Evolutionary conservation across 2,113 vertebrate species (phyloP), one percentile per base, ranked within the genome.

Genomic region (Albula glossodonta): DNA sequence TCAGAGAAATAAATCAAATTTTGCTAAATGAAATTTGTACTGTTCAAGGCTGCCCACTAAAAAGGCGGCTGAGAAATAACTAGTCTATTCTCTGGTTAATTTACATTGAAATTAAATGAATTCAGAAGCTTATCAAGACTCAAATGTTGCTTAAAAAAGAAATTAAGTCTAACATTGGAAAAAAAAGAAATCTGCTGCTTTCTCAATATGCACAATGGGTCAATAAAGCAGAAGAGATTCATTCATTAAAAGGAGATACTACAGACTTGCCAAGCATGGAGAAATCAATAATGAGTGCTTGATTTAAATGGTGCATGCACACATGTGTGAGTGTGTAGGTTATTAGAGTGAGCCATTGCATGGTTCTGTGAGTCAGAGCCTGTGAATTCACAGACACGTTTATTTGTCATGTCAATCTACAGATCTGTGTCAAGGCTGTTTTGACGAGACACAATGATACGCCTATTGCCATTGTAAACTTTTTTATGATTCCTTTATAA

Each of bases 71-170:
- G 22, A 5, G 5, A 60, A 83, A 60, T 86, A 84, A 86, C 91
- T 91, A 90, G 86, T 91, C 91, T 94, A 94, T 94, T 91, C 86
- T 86, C 86, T 50, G 90, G 86, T 93, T 94, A 92, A 95, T 95
- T 95, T 96, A 89, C 93, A 96, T 95, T 92, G 90, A 92, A 95
- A 95, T 94, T 91, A 92, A 87, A 81, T 84, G 81, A 91, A 91
- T 91, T 88, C 87, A 52, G 41, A 85, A 84, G 86, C 91, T 94
- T 93, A 94, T 94, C 92, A 86, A 92, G 92, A 85, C 92, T 92
- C 86, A 85, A 85, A 80, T 85, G 85, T 88, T 49, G 22, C n/a
- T 49, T 78, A 83, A 83, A 87, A 52, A 90, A 87, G 60, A 80
- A 87, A 92, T 83, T 25, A 81, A 81, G 86, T 87, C 63, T 83